Conservation (phyloP, 2,797 vertebrate species). For the Myoxocephalus aenaeus region DNA sequence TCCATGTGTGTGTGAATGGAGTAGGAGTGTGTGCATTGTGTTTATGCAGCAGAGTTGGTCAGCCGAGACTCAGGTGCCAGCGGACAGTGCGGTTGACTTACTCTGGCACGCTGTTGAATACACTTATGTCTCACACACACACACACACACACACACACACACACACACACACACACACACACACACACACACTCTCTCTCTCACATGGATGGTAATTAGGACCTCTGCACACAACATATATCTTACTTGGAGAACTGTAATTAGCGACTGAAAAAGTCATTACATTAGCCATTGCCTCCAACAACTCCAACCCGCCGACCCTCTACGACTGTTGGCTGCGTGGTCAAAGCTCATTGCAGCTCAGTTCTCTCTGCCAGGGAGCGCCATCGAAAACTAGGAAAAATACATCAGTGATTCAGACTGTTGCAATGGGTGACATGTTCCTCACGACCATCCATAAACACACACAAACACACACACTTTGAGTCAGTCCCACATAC, state of each 20-base stretch:
- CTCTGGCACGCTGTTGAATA: slow-evolving; percentile 43
- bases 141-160: slow-evolving; percentile 19
- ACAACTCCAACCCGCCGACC: slow-evolving; percentile 4
- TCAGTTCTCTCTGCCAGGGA: neutral
- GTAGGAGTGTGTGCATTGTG: slow-evolving; percentile 37
- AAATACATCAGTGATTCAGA: slow-evolving; percentile 31
- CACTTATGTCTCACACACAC: slow-evolving; percentile 28
- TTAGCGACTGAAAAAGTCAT: neutral
- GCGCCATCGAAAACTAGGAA: slow-evolving; percentile 28
- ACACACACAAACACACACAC: neutral
- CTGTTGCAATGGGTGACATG: slow-evolving; percentile 23
- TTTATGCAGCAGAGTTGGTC: slow-evolving; percentile 51
- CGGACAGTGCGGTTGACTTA: slow-evolving; percentile 43
- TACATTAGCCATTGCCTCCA: slow-evolving; percentile 1
- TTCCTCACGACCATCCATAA: slow-evolving; percentile 21
- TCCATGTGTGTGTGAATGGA: slow-evolving; percentile 25
- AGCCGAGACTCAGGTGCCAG: slow-evolving; percentile 63
- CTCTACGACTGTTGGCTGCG: slow-evolving; percentile 1
- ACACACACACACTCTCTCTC: slow-evolving; percentile 8
- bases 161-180: slow-evolving; percentile 9
- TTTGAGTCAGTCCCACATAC: slow-evolving; percentile 27
- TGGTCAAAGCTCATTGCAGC: slow-evolving; percentile 21
- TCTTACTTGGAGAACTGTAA: neutral
- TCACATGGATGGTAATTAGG: slow-evolving; percentile 1
- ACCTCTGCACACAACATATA: slow-evolving; percentile 3